Base-by-base conservation (phyloP, 2,113 vertebrate species). In the Malurus cyaneus region DNA sequence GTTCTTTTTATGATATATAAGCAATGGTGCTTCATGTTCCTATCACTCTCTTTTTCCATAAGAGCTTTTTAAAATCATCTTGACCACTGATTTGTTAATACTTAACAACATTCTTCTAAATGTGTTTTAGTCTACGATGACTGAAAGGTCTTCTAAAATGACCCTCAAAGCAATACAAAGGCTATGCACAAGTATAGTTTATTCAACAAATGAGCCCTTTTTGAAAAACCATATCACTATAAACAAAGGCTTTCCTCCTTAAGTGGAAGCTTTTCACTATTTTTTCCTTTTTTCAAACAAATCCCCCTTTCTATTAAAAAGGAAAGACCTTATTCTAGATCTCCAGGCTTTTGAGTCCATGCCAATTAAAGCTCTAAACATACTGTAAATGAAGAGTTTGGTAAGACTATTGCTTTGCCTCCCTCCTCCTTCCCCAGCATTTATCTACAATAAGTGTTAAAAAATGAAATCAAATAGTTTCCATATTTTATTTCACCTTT, bases 401-500 rank as follows among this genome's bases (percentile, higher is more conserved):
- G 39, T 82, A 94, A 92, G 39, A 92, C 93, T n/a, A 81, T 74
- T 85, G 92, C 16, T 89, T 91, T 44, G n/a, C 52, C 77, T 69
- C 59, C 52, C 54, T 80, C 23, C 70, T 92, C 46, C 34, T 70
- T 86, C 52, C 85, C 47, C 24, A 87, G 56, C 31, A 65, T 94
- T 81, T 94, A 65, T 72, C 53, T 12, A n/a, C 59, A 88, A 0
- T 89, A 66, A 94, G 17, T 92, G 78, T 86, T 80, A 70, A 96
- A 88, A 95, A 93, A 62, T 56, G 14, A 88, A 91, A 96, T 90
- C 92, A 97, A 97, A 94, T 31, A 92, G 87, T 96, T 96, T 96
- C 77, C 66, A 6, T 98, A 91, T 98, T 96, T 96, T 97, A 96
- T 98, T 96, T 98, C 95, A 96, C 95, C 96, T 98, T 97, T 94